Percentiles rank a stretch among this genome's conserved stretches.
Conservation (phyloP, 2,888 invertebrate species). For the Ormyrus thymus region DNA sequence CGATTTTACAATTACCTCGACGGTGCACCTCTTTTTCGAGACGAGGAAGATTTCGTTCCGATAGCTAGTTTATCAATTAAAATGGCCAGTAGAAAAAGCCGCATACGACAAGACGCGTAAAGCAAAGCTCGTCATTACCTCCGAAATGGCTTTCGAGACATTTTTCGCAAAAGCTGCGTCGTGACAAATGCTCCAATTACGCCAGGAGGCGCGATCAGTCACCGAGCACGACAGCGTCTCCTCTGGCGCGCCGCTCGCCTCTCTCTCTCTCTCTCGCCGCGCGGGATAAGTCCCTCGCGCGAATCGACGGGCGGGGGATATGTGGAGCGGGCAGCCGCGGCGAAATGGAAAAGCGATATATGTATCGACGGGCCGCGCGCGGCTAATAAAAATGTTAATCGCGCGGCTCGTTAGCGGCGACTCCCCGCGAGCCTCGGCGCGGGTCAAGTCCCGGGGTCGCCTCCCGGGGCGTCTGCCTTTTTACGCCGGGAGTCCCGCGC, state of each 20-base stretch:
- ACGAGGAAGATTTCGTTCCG: too few relatives aligned
- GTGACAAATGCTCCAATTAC: too few relatives aligned
- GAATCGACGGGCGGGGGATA: not conserved
- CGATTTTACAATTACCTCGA: too few relatives aligned
- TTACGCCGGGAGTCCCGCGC: slow-evolving; percentile 13
- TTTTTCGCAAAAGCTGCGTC: too few relatives aligned
- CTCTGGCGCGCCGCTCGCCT: not conserved
- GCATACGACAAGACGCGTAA: too few relatives aligned
- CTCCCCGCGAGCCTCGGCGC: slow-evolving; percentile 71
- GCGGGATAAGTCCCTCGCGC: not conserved
- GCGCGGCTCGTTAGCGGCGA: slow-evolving; percentile 72
- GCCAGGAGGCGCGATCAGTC: not conserved
- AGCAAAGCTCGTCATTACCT: too few relatives aligned
- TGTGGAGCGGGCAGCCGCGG: not conserved
- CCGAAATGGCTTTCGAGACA: too few relatives aligned
- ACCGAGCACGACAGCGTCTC: slow-evolving; percentile 33
- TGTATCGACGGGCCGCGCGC: slow-evolving; percentile 4
- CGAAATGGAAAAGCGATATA: slow-evolving; percentile 7
- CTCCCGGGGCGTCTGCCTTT: slow-evolving; percentile 70
- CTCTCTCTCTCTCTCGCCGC: not conserved
- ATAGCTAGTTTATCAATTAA: too few relatives aligned
- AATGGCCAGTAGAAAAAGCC: too few relatives aligned
- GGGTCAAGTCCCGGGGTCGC: slow-evolving; percentile 71
- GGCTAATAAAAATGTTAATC: slow-evolving; percentile 74
- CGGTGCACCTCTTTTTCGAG: too few relatives aligned